A percentile compares a stretch with the other conserved stretches of the same genome.
Evolutionary conservation across 2,888 invertebrate species (phyloP).

Genomic region (Rosalia funebris): DNA sequence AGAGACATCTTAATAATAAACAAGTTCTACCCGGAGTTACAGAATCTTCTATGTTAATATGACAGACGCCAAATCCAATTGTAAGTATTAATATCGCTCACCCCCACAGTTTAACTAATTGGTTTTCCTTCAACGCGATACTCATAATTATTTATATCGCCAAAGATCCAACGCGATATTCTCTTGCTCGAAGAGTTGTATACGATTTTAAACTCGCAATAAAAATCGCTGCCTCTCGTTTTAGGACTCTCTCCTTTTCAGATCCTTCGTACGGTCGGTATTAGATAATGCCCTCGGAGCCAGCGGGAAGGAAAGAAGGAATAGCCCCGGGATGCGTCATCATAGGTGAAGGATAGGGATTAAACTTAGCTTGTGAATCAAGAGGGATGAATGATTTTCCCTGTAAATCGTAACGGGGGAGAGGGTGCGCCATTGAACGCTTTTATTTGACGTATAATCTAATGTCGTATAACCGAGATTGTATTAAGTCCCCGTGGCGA

Average conservation of each 20-base stretch:
- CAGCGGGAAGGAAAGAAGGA: conserved; percentile 35
- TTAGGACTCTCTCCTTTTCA: conserved; percentile 32
- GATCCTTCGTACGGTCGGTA: conserved; percentile 28
- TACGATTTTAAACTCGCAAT: conserved; percentile 22
- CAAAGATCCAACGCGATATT: too few relatives aligned
- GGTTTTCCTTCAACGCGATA: not conserved
- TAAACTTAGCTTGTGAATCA: conserved; percentile 50
- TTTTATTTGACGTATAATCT: conserved; percentile 54
- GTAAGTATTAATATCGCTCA: not conserved
- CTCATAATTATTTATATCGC: not conserved
- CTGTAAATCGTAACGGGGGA: conserved; percentile 49
- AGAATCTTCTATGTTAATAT: not conserved
- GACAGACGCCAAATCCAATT: not conserved
- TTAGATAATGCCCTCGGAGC: conserved; percentile 33
- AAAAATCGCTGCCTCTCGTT: conserved; percentile 37
- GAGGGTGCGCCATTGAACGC: conserved; percentile 52
- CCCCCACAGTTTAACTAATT: not conserved
- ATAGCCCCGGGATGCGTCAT: conserved; percentile 51
- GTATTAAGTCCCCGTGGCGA: conserved; percentile 30
- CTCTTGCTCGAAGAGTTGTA: too few relatives aligned
- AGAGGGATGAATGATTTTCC: conserved; percentile 46
- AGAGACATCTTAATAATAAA: not conserved
- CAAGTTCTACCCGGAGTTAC: not conserved
- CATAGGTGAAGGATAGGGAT: conserved; percentile 54
- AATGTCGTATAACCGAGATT: conserved; percentile 53